These are phyloP conservation scores for Dromococcyx pavoninus DNA, from an alignment of 2,797 vertebrate genomes.

Conservation along the genomic window DNA sequence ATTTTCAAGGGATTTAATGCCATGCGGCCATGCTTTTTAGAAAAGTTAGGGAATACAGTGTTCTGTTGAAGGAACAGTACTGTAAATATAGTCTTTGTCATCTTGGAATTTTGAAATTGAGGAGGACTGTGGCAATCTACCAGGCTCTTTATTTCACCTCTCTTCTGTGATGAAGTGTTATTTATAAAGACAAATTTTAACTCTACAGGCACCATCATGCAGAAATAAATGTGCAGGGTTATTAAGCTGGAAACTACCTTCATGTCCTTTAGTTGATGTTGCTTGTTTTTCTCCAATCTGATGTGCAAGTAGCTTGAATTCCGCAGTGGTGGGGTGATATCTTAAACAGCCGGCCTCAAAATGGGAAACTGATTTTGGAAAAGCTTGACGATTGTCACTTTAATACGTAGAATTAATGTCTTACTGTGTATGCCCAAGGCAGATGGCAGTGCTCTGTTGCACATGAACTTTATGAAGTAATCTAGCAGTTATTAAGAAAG, in stretches of 20 bases:
- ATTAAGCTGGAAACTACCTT: background rate
- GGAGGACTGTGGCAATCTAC: background rate
- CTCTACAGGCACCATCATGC: background rate
- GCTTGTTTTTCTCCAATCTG: background rate
- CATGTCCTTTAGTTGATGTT: background rate
- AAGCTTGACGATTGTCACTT: background rate
- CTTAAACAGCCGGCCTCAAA: background rate
- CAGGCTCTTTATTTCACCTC: background rate
- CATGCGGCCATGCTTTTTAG: background rate
- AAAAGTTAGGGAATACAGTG: background rate
- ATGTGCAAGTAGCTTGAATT: background rate
- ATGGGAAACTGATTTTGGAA: background rate
- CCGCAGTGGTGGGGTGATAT: background rate
- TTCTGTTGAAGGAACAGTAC: background rate
- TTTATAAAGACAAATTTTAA: background rate
- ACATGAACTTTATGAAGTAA: background rate
- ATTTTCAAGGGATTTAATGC: background rate
- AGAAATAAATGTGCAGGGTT: background rate
- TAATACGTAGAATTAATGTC: background rate
- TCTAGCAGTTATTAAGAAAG: background rate
- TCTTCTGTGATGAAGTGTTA: background rate
- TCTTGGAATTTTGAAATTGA: background rate
- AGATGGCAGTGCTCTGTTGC: background rate
- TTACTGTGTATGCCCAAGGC: background rate
- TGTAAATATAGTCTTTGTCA: background rate